phyloP scores from a whole-genome alignment of 1,140 invertebrate species.

The Tribolium castaneum region DNA sequence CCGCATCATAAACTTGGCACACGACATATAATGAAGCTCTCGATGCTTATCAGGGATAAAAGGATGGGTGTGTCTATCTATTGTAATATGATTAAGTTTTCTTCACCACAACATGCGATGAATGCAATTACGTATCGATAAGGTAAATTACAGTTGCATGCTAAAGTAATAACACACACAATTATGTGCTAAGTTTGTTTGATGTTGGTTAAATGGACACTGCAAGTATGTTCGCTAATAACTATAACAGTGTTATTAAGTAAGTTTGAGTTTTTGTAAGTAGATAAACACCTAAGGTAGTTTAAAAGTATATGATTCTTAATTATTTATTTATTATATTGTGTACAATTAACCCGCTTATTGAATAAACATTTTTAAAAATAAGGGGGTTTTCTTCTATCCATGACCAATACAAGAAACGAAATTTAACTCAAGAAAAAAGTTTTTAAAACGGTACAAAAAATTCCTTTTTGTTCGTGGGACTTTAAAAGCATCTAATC shows the following conservation, averaged over 20 bases:
- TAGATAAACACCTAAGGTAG: background rate
- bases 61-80: background rate
- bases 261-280: background rate
- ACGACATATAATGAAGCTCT: background rate
- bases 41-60: too few relatives aligned
- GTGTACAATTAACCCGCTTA: background rate
- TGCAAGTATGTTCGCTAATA: background rate
- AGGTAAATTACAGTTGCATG: background rate
- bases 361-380: background rate
- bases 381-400: background rate
- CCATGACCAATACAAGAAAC: background rate
- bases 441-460: too few relatives aligned
- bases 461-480: too few relatives aligned
- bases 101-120: background rate
- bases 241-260: background rate
- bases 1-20: background rate
- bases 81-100: background rate
- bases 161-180: background rate
- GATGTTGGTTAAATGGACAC: background rate
- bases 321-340: background rate
- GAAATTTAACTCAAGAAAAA: too few relatives aligned
- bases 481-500: too few relatives aligned
- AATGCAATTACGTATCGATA: background rate
- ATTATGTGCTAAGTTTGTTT: background rate
- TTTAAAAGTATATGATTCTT: background rate